Evolutionary conservation across 2,888 invertebrate genomes (phyloP), one percentile per base, ranked within the genome.

Genomic region (Lysandra bellargus): DNA sequence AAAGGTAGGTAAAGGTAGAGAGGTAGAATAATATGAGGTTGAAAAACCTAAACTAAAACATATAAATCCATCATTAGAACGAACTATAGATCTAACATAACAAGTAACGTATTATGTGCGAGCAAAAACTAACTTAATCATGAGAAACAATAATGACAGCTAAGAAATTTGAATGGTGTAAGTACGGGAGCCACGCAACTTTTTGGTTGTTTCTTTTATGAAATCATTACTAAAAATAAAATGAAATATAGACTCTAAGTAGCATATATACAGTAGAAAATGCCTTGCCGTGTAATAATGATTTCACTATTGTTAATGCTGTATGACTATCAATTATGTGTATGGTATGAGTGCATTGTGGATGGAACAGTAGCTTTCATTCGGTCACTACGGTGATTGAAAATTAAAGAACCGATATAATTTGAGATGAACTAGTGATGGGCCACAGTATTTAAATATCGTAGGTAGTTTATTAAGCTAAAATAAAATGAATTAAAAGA

Each of bases 41-140:
- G 1, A 14, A 53, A 57, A 49, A 44, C 1, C 9, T 9, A 49
- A 49, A 57, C 17, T 5, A 57, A 17, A 61, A 17, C 7, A 61
- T n/a, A 61, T 61, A 23, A 23, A 61, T 61, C 23, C n/a, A 61
- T 61, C 23, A 7, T 69, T 14, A 17, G 69, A 69, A 33, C 69
- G 17, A 37, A 37, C 69, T 33, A 69, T 23, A 23, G 33, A 69
- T 14, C 33, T 69, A 69, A 69, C 33, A 69, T 17, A 37, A 69
- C 69, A 69, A 69, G 69, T 33, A 69, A 88, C 90, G 89, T 89
- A 88, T 86, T 92, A 90, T 92, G 91, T 92, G 53, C 84, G 87
- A 90, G 91, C 91, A 92, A 92, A 93, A 94, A 94, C 92, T 93
- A 94, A 94, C 91, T 94, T 93, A 94, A 94, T 94, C 92, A 94